Conservation (phyloP, 2,888 invertebrate genomes). For the Dryadula phaetusa region DNA sequence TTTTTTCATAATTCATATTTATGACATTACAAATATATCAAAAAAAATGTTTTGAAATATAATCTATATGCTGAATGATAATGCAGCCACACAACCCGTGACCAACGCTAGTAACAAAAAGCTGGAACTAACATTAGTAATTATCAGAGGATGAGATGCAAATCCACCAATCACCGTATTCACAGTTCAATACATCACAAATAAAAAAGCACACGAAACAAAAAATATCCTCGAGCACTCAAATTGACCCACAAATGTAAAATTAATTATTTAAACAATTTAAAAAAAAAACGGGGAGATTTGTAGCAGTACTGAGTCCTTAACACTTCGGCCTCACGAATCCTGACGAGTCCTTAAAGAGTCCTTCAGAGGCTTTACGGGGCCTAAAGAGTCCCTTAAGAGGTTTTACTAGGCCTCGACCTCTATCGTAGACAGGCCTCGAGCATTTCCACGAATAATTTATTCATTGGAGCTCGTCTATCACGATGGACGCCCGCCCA, state of each 20-base stretch:
- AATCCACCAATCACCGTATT: conserved; percentile 10
- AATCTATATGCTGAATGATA: neutral
- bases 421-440: conserved; percentile 89
- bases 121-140: neutral
- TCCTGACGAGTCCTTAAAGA: neutral
- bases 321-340: neutral
- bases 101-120: neutral
- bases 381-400: neutral
- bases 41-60: too few relatives aligned
- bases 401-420: neutral
- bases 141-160: neutral
- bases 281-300: neutral
- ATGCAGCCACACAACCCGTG: neutral
- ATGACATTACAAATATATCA: too few relatives aligned
- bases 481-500: conserved; percentile 95
- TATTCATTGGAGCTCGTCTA: conserved; percentile 96
- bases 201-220: too few relatives aligned
- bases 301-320: neutral
- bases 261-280: neutral
- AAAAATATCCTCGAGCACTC: neutral
- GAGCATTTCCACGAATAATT: conserved; percentile 98
- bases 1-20: too few relatives aligned
- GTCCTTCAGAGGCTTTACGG: neutral
- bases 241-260: neutral
- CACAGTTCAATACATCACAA: conserved; percentile 2